Base-by-base conservation (phyloP, 2,797 vertebrate species). In the Discoglossus pictus region DNA sequence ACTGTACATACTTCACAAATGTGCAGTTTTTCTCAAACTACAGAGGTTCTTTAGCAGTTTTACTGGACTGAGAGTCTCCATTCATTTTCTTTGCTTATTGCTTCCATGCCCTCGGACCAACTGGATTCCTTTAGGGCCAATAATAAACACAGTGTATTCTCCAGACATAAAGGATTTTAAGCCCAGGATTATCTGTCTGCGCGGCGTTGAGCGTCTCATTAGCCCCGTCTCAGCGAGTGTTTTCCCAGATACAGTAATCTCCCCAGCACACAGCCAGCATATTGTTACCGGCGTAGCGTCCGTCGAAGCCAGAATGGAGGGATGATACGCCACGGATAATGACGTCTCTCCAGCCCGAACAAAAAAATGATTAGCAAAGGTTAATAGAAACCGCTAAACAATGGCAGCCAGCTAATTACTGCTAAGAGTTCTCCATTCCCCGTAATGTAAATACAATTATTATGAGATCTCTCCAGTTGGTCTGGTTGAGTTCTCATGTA, bases 261-360 rank as follows among this genome's bases (percentile, higher is more conserved):
- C 18, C 0, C 4, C 2, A 39, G 36, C 21, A 17, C 17, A 7
- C 6, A 8, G 31, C 2, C 7, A 18, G 31, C 21, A 15, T n/a
- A 15, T 18, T 8, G 25, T 1, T 13, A 39, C 34, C 16, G 16
- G n/a, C 0, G 2, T 34, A 4, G 20, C 5, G 48, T 25, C 6
- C 3, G 48, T 6, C 27, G 2, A 7, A 8, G 67, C 71, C 66
- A 74, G 16, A 11, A 59, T 21, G 56, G 58, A 24, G 3, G 44
- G 17, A 62, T 58, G 25, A 24, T 24, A 40, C 4, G 7, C 43
- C 39, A 60, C n/a, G 68, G 46, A 24, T 48, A 61, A 56, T 1
- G n/a, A 34, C 12, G 7, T 50, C 15, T 12, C 36, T 2, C 23
- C 55, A 38, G 18, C 36, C 36, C 13, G 36, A 24, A n/a, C n/a